A percentile compares a stretch with the other conserved stretches of the same genome.
Evolutionary conservation across 2,888 invertebrate genomes (phyloP).

Genomic region (Bibio marci): DNA sequence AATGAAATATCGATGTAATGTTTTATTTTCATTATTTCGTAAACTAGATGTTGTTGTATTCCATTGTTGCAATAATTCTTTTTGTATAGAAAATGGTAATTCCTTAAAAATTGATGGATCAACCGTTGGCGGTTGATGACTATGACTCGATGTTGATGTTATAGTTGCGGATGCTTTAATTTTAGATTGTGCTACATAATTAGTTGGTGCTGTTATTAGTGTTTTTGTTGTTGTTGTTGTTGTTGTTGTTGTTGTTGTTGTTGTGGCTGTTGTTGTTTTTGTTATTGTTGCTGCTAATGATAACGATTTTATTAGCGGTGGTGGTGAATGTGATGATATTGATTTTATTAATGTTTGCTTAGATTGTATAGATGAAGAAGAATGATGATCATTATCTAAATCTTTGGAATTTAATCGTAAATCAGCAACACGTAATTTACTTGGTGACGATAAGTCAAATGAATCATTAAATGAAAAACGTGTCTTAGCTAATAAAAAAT

Average conservation of each 20-base stretch:
- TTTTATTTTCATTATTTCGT: slow-evolving; percentile 31
- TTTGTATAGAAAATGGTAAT: slow-evolving; percentile 52
- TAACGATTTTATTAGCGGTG: neutral
- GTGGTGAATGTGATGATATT: slow-evolving; percentile 19
- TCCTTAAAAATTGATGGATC: slow-evolving; percentile 52
- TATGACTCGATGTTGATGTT: slow-evolving; percentile 14
- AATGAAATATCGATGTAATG: slow-evolving; percentile 50
- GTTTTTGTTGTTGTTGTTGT: slow-evolving; percentile 22
- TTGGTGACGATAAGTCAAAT: slow-evolving; percentile 44
- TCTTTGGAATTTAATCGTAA: slow-evolving; percentile 45
- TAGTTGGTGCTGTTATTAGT: neutral
- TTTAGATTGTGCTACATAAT: neutral
- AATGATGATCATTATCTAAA: slow-evolving; percentile 30
- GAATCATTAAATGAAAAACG: slow-evolving; percentile 20
- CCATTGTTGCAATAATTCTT: slow-evolving; percentile 55
- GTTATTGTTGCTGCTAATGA: neutral
- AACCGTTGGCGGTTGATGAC: slow-evolving; percentile 45
- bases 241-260: slow-evolving; percentile 3
- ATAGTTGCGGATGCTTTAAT: slow-evolving; percentile 10
- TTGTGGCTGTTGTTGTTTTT: neutral
- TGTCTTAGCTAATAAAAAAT: slow-evolving; percentile 33
- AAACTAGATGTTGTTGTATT: slow-evolving; percentile 12
- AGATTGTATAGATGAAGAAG: slow-evolving; percentile 16
- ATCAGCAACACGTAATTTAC: slow-evolving; percentile 49
- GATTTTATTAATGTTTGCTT: too few species aligned